A percentile compares a stretch with the other conserved stretches of the same genome.
Evolutionary conservation across 2,888 invertebrate genomes (phyloP).

Genomic region (Platycnemis pennipes): DNA sequence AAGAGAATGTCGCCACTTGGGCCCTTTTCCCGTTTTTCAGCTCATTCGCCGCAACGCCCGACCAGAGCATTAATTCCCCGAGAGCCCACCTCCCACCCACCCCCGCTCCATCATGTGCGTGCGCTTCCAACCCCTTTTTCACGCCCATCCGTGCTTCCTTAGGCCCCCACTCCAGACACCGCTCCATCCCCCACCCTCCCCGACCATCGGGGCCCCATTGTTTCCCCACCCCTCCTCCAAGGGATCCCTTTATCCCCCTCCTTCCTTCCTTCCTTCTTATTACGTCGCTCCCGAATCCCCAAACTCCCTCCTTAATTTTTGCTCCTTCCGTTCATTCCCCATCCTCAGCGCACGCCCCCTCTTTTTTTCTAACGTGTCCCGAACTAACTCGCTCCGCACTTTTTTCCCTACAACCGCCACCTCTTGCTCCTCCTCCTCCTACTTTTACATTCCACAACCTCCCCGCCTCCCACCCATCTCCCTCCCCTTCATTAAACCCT

Average conservation of each 20-base stretch:
- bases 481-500: constrained; percentile 50
- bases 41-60: background rate
- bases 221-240: background rate
- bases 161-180: background rate
- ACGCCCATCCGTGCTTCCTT: background rate
- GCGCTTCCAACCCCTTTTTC: background rate
- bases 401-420: background rate
- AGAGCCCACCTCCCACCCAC: background rate
- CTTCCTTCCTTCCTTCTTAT: background rate
- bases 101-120: background rate
- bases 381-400: background rate
- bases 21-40: background rate
- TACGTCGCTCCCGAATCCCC: constrained; percentile 28
- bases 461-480: background rate
- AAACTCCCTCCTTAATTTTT: background rate
- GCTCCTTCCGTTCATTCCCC: constrained; percentile 22
- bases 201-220: background rate
- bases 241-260: too few species aligned
- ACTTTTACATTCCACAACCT: background rate
- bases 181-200: background rate
- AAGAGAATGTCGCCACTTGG: background rate
- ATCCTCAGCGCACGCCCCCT: background rate
- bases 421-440: background rate
- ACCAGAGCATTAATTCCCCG: constrained; percentile 13
- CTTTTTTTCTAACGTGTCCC: constrained; percentile 11